These are phyloP conservation scores for Bursaphelenchus okinawaensis DNA, from an alignment of 2,888 invertebrate species.

Conservation along the genomic window DNA sequence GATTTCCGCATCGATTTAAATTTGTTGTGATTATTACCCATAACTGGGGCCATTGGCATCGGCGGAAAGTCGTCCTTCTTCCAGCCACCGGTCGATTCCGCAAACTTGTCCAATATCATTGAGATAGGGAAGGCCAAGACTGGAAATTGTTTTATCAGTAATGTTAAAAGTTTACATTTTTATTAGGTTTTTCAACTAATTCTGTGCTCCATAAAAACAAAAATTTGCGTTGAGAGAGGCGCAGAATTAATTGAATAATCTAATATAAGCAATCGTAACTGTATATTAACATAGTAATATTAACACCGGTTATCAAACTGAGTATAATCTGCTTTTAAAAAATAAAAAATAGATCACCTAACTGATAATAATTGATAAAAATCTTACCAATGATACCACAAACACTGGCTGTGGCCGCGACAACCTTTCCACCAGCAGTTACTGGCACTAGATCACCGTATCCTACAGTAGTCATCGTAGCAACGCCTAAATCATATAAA, in stretches of 20 bases:
- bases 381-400: slow-evolving; percentile 49
- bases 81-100: slow-evolving; percentile 50
- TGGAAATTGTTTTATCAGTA: no score
- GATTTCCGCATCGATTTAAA: slow-evolving; percentile 18
- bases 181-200: no score
- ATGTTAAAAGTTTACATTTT: no score
- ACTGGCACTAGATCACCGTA: slow-evolving; percentile 55
- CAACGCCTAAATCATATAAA: slow-evolving; percentile 14
- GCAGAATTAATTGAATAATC: no score
- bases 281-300: no score
- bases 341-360: no score
- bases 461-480: slow-evolving; percentile 35
- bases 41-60: not conserved
- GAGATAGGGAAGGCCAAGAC: slow-evolving; percentile 55
- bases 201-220: no score
- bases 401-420: slow-evolving; percentile 50
- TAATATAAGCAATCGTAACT: no score
- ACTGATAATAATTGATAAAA: no score
- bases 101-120: slow-evolving; percentile 57
- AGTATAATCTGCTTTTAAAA: no score
- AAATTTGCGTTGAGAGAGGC: no score
- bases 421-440: slow-evolving; percentile 54
- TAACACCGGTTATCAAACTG: no score
- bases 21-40: not conserved
- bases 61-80: slow-evolving; percentile 19